Evolutionary conservation across 1,140 invertebrate genomes (phyloP).

Genomic region (Ericerus pela): DNA sequence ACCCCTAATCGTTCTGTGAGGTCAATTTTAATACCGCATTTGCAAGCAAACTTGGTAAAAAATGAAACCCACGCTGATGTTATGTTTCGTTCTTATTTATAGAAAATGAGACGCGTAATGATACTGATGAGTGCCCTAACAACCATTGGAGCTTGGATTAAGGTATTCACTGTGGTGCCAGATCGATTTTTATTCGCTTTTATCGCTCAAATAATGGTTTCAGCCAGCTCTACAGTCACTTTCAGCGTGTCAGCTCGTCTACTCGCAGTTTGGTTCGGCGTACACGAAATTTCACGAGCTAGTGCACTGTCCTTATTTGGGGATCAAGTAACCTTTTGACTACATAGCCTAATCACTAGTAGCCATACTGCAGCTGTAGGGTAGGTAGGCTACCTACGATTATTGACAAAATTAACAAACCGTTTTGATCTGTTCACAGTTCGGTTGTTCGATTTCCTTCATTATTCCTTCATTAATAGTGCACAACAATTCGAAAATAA

Average conservation of each 20-base stretch:
- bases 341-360: too few relatives aligned
- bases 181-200: not conserved
- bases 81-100: not conserved
- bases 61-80: too few relatives aligned
- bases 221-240: not conserved
- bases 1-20: too few relatives aligned
- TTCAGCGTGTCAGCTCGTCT: not conserved
- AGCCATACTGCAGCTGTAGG: too few relatives aligned
- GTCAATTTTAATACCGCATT: too few relatives aligned
- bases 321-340: slow-evolving; percentile 2
- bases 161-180: not conserved
- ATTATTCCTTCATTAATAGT: too few relatives aligned
- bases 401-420: too few relatives aligned
- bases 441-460: too few relatives aligned
- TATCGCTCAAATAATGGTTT: not conserved
- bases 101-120: not conserved
- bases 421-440: too few relatives aligned
- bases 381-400: too few relatives aligned
- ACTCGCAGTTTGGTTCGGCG: not conserved
- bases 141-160: not conserved
- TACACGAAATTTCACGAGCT: not conserved
- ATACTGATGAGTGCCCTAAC: not conserved
- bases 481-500: too few relatives aligned
- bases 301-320: not conserved
- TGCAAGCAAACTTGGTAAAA: too few relatives aligned